Evolutionary conservation across 2,888 invertebrate species (phyloP).

Genomic region (Drosophila borborema): DNA sequence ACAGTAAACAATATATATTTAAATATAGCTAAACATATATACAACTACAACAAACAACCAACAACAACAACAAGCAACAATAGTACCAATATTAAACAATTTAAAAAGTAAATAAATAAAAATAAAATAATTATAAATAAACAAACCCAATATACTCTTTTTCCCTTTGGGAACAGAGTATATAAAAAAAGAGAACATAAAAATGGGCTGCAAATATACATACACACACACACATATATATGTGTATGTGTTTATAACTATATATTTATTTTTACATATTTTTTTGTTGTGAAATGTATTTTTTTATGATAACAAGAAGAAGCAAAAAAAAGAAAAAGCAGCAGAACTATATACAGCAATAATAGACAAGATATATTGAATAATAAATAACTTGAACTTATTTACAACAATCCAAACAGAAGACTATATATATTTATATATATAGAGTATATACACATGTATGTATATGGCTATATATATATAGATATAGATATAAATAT

Average conservation of each 20-base stretch:
- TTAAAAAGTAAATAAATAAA: constrained; percentile 36
- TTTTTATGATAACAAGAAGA: constrained; percentile 45
- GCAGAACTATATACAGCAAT: constrained; percentile 39
- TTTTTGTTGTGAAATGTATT: constrained; percentile 52
- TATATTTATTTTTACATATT: constrained; percentile 42
- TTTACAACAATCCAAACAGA: constrained; percentile 50
- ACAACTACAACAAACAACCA: constrained; percentile 16
- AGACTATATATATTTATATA: constrained; percentile 9
- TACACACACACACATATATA: not conserved
- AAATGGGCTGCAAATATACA: constrained; percentile 29
- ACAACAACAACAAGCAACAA: constrained; percentile 60
- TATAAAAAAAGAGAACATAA: constrained; percentile 1
- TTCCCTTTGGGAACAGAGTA: too few species aligned
- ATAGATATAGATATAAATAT: constrained; percentile 2
- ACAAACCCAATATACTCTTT: too few species aligned
- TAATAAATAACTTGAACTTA: constrained; percentile 42
- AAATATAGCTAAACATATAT: constrained; percentile 40
- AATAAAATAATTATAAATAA: too few species aligned
- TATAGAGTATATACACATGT: not conserved
- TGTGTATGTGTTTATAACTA: constrained; percentile 43
- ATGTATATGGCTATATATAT: not conserved
- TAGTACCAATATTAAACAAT: constrained; percentile 65
- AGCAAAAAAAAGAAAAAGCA: constrained; percentile 1
- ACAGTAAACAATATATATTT: too few species aligned
- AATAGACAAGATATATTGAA: constrained; percentile 6